Percentiles rank a stretch among this genome's conserved stretches.
These are phyloP conservation scores for Colistium nudipinnis DNA, from an alignment of 2,113 vertebrate genomes.

Conservation along the genomic window DNA sequence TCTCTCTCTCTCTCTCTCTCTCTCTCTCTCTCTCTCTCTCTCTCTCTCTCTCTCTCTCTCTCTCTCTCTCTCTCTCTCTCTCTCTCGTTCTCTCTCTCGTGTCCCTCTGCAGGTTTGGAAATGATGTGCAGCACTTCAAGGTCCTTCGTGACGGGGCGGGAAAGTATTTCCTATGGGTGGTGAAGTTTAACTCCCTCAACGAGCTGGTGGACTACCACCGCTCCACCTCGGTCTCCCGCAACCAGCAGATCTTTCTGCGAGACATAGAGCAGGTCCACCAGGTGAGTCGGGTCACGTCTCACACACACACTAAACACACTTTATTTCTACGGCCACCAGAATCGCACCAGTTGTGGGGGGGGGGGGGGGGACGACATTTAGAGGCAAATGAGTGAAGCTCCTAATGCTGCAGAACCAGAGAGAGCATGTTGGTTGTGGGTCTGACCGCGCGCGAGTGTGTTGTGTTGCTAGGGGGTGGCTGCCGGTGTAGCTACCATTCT, in stretches of 20 bases:
- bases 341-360: background rate
- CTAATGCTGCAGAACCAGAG: background rate
- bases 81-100: conserved; percentile 1
- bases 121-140: conserved; percentile 99
- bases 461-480: too few relatives aligned
- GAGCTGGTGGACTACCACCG: conserved; percentile 99
- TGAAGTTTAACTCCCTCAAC: conserved; percentile 98
- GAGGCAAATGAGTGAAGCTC: too few relatives aligned
- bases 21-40: too few relatives aligned
- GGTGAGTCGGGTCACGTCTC: conserved; percentile 80
- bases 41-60: background rate
- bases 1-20: too few relatives aligned
- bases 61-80: background rate
- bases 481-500: too few relatives aligned
- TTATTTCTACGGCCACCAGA: too few relatives aligned
- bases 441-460: background rate
- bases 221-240: conserved; percentile 96
- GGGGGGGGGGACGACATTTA: too few relatives aligned
- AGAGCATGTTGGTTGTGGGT: background rate
- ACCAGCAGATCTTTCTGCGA: conserved; percentile 98
- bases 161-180: conserved; percentile 99
- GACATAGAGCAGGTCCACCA: conserved; percentile 98
- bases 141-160: conserved; percentile 97
- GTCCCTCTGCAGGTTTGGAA: conserved; percentile 88
- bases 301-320: background rate